Conservation (phyloP, 1,140 invertebrate genomes). For the Episyrphus balteatus region DNA sequence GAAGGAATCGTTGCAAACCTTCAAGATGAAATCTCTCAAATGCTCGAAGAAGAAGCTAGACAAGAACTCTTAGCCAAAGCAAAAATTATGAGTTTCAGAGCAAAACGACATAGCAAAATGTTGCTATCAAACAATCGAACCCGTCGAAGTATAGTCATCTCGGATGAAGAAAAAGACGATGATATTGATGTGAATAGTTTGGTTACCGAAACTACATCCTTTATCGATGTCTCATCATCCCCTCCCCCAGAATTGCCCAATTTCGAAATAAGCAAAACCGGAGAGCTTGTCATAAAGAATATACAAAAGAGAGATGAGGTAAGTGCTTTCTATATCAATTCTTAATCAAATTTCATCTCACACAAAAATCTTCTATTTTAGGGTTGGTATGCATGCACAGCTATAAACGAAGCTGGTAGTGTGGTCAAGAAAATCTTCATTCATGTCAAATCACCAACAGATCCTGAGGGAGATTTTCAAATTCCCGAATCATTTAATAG, state of each 20-base stretch:
- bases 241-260: background rate
- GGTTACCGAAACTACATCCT: background rate
- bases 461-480: background rate
- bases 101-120: background rate
- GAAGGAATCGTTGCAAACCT: background rate
- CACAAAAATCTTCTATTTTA: background rate
- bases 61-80: slow-evolving; percentile 1
- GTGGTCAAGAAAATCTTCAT: slow-evolving; percentile 1
- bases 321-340: background rate
- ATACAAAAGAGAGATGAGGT: background rate
- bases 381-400: slow-evolving; percentile 7
- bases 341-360: background rate
- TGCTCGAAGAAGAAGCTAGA: background rate
- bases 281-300: slow-evolving; percentile 1
- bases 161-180: background rate
- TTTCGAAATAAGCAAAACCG: background rate
- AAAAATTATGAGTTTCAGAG: slow-evolving; percentile 7
- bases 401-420: slow-evolving; percentile 4
- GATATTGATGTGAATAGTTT: background rate
- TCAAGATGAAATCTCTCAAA: background rate
- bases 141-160: background rate
- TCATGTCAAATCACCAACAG: background rate
- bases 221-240: background rate
- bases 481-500: background rate
- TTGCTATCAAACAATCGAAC: background rate